Conservation (phyloP, 2,797 vertebrate genomes). For the Falco berigora region DNA sequence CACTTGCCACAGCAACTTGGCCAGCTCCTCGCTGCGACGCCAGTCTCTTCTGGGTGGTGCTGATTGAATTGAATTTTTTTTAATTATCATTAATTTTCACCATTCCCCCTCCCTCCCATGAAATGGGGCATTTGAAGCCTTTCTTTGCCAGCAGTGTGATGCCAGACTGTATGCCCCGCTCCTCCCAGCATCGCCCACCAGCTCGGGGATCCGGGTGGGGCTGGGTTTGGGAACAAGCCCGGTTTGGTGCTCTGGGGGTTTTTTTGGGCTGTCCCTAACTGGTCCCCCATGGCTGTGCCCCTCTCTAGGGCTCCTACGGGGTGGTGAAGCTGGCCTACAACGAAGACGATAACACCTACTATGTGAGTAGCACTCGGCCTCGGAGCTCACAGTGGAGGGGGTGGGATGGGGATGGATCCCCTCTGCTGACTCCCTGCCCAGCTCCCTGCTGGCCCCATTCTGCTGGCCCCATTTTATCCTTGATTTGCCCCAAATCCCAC, state of each 20-base stretch:
- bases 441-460: neutral
- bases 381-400: fast-evolving
- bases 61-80: neutral
- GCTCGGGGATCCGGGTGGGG: neutral
- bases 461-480: neutral
- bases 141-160: neutral
- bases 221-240: fast-evolving
- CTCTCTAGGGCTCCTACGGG: slow-evolving; percentile 90
- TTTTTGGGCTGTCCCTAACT: neutral
- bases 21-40: fast-evolving
- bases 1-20: fast-evolving
- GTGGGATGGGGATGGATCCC: neutral
- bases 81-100: neutral
- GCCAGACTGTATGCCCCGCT: neutral
- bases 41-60: neutral
- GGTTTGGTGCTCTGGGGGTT: neutral
- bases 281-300: neutral
- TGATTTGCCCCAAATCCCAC: neutral
- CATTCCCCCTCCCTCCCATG: neutral
- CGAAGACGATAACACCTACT: slow-evolving; percentile 96
- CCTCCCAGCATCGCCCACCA: neutral
- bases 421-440: neutral
- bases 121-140: neutral
- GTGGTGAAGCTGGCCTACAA: slow-evolving; percentile 99
- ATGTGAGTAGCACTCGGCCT: slow-evolving; percentile 78